Base-by-base conservation (phyloP, 1,140 invertebrate genomes). In the Drosophila pseudoobscura region DNA sequence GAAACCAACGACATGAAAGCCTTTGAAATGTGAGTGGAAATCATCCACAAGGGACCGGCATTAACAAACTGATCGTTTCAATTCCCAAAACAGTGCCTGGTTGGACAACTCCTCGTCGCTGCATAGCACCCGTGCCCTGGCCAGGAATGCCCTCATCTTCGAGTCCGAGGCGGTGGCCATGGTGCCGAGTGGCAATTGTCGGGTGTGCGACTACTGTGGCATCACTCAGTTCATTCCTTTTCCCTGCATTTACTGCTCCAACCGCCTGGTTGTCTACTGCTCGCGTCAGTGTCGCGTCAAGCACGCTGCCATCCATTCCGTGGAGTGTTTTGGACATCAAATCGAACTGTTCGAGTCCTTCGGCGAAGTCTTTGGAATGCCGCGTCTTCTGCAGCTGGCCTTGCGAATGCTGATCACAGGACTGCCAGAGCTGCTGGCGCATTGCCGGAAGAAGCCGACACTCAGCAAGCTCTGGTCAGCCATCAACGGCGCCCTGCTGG, bases 211-310 rank as follows among this genome's bases (percentile, higher is more conserved):
- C 51, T 57, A 82, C 44, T 85, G 80, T 44, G 79, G 75, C 54
- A 69, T 79, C 24, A 85, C 75, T 53, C 75, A 85, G 52, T 85
- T 85, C 9, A 72, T 85, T 47, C 72, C 75, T 11, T 85, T 85
- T 56, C 80, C 80, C 63, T 85, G 80, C 76, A 80, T 83, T 77
- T 82, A 78, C 76, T 85, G 80, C 49, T 82, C 80, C 57, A 85
- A 85, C 66, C 80, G 80, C 26, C 60, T 75, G 43, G 79, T 82
- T 61, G 76, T 85, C 47, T 85, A 85, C 44, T 85, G 80, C 11
- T 85, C 80, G 24, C 79, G 80, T 5, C 65, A 79, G 59, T 85
- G 80, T 51, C 80, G 80, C 50, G 60, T 75, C 50, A 75, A 78
- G 52, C 80, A 85, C 31, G 79, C 80, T n/a, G 55, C 80, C 4